Conservation (phyloP, 2,113 vertebrate species). For the Acanthochromis polyacanthus region DNA sequence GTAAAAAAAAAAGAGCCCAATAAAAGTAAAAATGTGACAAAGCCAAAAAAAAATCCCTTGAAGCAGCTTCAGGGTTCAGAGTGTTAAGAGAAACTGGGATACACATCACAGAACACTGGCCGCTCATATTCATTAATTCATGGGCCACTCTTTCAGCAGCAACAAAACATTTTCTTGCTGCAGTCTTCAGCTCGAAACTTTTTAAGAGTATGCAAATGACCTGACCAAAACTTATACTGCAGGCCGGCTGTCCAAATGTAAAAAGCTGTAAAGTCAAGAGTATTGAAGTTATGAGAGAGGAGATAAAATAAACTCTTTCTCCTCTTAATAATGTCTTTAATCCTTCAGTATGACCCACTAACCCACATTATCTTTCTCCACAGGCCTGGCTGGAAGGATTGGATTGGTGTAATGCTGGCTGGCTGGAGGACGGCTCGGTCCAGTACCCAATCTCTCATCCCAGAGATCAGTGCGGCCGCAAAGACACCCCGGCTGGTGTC, state of each 20-base stretch:
- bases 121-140: background rate
- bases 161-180: background rate
- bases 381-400: slow-evolving; percentile 93
- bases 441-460: slow-evolving; percentile 94
- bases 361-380: slow-evolving; percentile 32
- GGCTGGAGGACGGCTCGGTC: slow-evolving; percentile 94
- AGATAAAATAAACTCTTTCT: slow-evolving; percentile 33
- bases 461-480: slow-evolving; percentile 90
- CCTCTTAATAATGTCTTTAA: slow-evolving; percentile 41
- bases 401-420: slow-evolving; percentile 97
- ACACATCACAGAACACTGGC: background rate
- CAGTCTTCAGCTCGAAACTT: slow-evolving; percentile 2
- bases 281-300: slow-evolving; percentile 30
- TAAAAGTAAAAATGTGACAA: no score
- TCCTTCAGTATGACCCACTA: slow-evolving; percentile 21
- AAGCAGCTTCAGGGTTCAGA: no score
- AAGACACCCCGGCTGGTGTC: slow-evolving; percentile 87
- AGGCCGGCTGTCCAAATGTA: background rate
- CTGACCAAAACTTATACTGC: slow-evolving; percentile 4
- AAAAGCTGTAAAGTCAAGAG: slow-evolving; percentile 32
- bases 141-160: background rate
- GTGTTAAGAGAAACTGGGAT: background rate
- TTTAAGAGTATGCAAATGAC: slow-evolving; percentile 17
- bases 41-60: no score
- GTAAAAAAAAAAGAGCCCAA: no score